phyloP scores from a whole-genome alignment of 1,140 invertebrate species.

The Drosophila sulfurigaster region DNA sequence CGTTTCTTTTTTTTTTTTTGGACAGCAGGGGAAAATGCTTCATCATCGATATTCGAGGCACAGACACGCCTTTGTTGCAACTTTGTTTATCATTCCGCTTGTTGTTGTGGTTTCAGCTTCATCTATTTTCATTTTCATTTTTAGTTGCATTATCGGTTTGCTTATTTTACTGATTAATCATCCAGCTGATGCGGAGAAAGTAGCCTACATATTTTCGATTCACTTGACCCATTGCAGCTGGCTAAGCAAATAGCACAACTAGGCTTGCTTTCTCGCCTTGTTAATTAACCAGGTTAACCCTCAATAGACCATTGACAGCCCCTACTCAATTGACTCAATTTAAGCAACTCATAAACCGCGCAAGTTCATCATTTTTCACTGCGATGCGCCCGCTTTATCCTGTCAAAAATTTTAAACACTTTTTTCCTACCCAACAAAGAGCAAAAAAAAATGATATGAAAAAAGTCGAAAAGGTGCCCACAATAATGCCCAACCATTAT shows the following conservation, averaged over 20 bases:
- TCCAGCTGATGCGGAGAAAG: conserved; percentile 69
- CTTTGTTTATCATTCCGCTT: conserved; percentile 66
- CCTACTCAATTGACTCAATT: conserved; percentile 27
- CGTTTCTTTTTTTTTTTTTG: conserved; percentile 12
- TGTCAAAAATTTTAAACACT: conserved; percentile 69
- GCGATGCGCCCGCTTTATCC: conserved; percentile 70
- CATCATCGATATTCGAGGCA: conserved; percentile 56
- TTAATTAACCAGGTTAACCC: conserved; percentile 3
- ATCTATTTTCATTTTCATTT: conserved; percentile 40
- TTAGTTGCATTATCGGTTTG: conserved; percentile 37
- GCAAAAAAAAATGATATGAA: conserved; percentile 4
- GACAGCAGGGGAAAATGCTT: conserved; percentile 55
- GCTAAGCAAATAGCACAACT: background rate
- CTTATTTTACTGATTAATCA: conserved; percentile 76
- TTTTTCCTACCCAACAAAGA: conserved; percentile 42
- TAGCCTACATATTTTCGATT: conserved; percentile 54
- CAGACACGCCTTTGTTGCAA: conserved; percentile 70
- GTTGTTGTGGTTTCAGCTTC: conserved; percentile 36
- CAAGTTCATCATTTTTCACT: conserved; percentile 67
- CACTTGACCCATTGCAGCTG: conserved; percentile 32
- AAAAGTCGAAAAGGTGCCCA: conserved; percentile 57
- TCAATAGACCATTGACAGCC: conserved; percentile 33
- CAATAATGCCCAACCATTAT: conserved; percentile 72
- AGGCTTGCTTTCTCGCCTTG: background rate
- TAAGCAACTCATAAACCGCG: conserved; percentile 33